Conservation (phyloP, 2,888 invertebrate genomes). For the Scaptomyza tumidula region DNA sequence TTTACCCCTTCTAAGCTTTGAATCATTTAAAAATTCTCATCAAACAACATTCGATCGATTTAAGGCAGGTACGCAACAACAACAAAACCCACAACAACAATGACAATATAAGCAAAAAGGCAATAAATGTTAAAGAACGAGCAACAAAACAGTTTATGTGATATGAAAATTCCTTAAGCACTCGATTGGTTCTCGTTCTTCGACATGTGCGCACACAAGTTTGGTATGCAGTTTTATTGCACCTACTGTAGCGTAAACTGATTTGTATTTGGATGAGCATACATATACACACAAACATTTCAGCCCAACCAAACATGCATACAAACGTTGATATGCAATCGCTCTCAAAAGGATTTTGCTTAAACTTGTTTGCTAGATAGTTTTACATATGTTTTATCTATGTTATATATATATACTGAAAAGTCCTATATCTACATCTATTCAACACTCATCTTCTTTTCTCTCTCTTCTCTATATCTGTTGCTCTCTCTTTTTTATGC, state of each 20-base stretch:
- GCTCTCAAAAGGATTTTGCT: slow-evolving; percentile 21
- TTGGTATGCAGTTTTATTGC: slow-evolving; percentile 26
- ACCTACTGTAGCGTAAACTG: slow-evolving; percentile 31
- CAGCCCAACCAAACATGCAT: not conserved
- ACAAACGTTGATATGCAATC: not conserved
- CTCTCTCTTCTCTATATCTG: not conserved
- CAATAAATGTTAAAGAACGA: too few species aligned
- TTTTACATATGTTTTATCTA: slow-evolving; percentile 5
- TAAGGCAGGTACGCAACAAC: not conserved
- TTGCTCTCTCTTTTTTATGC: not conserved
- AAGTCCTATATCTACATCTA: not conserved
- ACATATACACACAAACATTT: not conserved
- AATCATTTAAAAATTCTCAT: not conserved
- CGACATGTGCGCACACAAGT: not conserved
- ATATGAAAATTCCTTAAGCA: slow-evolving; percentile 6
- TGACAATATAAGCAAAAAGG: too few species aligned
- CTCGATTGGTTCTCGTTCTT: not conserved
- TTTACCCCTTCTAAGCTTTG: not conserved
- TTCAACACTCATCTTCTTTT: not conserved
- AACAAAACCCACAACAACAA: not conserved
- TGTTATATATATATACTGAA: not conserved
- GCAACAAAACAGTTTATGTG: not conserved
- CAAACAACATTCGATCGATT: not conserved
- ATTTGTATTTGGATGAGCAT: slow-evolving; percentile 24
- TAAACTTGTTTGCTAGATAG: slow-evolving; percentile 8